Percentiles rank a stretch among this genome's conserved stretches.
Conservation (phyloP, 1,140 invertebrate species). For the Solen grandis region DNA sequence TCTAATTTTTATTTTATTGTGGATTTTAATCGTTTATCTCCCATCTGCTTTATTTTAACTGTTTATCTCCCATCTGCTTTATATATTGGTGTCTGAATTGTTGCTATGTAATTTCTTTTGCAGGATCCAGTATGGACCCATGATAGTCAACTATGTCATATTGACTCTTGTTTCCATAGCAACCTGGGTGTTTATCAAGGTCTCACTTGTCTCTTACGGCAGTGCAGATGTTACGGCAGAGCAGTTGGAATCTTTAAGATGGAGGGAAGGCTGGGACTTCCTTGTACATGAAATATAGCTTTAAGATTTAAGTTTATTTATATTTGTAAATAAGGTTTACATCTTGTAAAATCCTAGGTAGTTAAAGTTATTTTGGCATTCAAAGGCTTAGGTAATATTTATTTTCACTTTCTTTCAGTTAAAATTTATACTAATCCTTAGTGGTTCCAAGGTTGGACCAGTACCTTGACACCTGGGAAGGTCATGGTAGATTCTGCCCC, state of each 20-base stretch:
- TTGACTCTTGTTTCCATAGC: slow-evolving; percentile 53
- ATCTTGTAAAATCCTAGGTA: no score
- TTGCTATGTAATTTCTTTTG: neutral
- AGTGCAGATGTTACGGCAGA: slow-evolving; percentile 49
- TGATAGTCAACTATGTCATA: slow-evolving; percentile 48
- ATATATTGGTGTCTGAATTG: neutral
- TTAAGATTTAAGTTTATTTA: no score
- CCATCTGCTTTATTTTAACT: neutral
- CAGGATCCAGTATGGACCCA: slow-evolving; percentile 49
- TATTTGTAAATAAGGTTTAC: no score
- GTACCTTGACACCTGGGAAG: no score
- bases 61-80: neutral
- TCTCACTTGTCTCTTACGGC: slow-evolving; percentile 65
- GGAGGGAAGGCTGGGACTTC: slow-evolving; percentile 73
- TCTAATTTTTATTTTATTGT: neutral
- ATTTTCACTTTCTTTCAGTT: no score
- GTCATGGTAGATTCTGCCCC: no score
- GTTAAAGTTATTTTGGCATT: no score
- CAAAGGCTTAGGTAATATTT: no score
- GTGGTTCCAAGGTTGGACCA: no score
- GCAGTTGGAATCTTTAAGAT: slow-evolving; percentile 61
- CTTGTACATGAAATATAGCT: slow-evolving; percentile 50
- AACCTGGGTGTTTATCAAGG: slow-evolving; percentile 59
- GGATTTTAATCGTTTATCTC: neutral
- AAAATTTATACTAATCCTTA: no score